A percentile compares a stretch with the other conserved stretches of the same genome.
Evolutionary conservation across 1,140 invertebrate genomes (phyloP).

Genomic region (Chlorops oryzae): DNA sequence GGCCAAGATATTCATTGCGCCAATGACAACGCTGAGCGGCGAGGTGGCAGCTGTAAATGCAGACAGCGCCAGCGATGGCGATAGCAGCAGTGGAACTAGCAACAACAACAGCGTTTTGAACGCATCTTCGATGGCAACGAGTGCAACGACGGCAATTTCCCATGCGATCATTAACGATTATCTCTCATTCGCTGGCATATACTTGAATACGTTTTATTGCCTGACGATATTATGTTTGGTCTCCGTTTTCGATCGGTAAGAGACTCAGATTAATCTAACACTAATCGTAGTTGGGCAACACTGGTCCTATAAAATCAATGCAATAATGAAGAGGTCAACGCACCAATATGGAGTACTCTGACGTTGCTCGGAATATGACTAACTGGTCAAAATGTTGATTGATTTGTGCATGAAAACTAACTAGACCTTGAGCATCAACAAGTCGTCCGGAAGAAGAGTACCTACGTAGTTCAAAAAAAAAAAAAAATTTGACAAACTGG

Average conservation of each 20-base stretch:
- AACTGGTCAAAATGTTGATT: too few relatives aligned
- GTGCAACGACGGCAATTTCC: not conserved
- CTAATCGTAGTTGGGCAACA: too few relatives aligned
- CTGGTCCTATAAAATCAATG: too few relatives aligned
- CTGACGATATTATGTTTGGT: constrained; percentile 44
- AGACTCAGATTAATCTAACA: too few relatives aligned
- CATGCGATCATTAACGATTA: constrained; percentile 24
- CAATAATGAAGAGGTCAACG: too few relatives aligned
- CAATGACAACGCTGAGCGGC: constrained; percentile 19
- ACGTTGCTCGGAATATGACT: too few relatives aligned
- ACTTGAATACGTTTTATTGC: constrained; percentile 45
- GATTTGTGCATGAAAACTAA: too few relatives aligned
- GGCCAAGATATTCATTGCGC: constrained; percentile 39
- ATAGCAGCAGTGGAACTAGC: not conserved
- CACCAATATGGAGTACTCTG: too few relatives aligned
- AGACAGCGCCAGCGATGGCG: not conserved
- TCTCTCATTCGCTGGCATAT: constrained; percentile 41
- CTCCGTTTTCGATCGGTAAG: constrained; percentile 47
- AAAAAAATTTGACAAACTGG: too few relatives aligned
- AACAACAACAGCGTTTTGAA: not conserved
- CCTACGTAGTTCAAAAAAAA: too few relatives aligned
- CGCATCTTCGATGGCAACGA: not conserved
- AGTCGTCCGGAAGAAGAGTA: too few relatives aligned
- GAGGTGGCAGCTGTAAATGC: constrained; percentile 14
- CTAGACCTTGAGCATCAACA: too few relatives aligned